These are phyloP conservation scores for Melipona bicolor DNA, from an alignment of 2,888 invertebrate species.

Conservation along the genomic window DNA sequence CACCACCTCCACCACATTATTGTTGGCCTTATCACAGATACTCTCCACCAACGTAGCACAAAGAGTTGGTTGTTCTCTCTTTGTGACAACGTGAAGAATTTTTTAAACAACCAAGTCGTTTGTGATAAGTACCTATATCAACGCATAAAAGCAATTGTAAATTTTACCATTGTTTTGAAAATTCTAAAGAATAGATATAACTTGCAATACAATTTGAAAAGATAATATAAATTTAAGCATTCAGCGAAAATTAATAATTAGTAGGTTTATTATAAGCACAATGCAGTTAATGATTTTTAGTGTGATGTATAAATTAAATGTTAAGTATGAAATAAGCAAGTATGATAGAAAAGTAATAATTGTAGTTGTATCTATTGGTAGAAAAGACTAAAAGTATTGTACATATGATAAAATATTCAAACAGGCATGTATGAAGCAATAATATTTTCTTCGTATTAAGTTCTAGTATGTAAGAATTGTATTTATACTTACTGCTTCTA, in stretches of 20 bases:
- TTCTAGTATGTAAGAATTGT: conserved; percentile 13
- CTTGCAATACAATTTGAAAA: background rate
- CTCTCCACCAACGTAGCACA: conserved; percentile 73
- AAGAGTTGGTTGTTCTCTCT: conserved; percentile 2
- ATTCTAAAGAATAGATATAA: background rate
- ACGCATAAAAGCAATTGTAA: background rate
- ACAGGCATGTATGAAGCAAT: background rate
- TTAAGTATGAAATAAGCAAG: background rate
- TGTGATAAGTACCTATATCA: background rate
- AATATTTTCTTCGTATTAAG: background rate
- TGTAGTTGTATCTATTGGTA: conserved; percentile 7
- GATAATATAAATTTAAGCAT: background rate
- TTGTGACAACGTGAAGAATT: conserved; percentile 1
- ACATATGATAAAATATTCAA: conserved; percentile 17
- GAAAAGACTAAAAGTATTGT: conserved; percentile 9
- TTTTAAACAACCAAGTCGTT: background rate
- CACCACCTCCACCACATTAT: conserved; percentile 85
- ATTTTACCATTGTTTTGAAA: background rate
- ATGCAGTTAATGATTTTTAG: background rate
- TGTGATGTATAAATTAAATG: background rate
- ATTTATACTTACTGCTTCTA: background rate
- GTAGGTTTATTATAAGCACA: background rate
- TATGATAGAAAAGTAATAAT: background rate
- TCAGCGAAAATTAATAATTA: background rate
- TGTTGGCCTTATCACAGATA: conserved; percentile 84